Conservation (phyloP, 1,140 invertebrate species). For the Phortica variegata region DNA sequence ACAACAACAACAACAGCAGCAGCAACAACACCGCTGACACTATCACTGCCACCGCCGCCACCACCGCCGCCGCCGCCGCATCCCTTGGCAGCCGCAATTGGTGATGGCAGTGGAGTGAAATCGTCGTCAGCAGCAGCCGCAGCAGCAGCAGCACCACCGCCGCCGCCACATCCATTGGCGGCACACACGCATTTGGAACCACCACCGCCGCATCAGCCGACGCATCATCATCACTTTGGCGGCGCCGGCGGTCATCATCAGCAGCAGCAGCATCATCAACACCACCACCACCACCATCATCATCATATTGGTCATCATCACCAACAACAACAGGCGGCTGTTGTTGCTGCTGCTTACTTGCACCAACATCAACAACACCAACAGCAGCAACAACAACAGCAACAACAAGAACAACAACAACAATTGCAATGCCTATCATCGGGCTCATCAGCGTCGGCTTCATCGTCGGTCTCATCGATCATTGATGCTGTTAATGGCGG, state of each 20-base stretch:
- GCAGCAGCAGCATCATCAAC: conserved; percentile 8
- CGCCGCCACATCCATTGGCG: conserved; percentile 1
- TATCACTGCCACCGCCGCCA: conserved; percentile 24
- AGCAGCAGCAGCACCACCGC: conserved; percentile 13
- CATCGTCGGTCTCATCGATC: conserved; percentile 22
- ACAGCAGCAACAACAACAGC: conserved; percentile 7
- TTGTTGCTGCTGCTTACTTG: conserved; percentile 9
- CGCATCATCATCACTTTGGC: conserved; percentile 11
- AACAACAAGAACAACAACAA: neutral
- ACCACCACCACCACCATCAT: conserved; percentile 21
- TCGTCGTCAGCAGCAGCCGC: conserved; percentile 8
- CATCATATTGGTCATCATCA: conserved; percentile 14
- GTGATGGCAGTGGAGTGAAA: no score
- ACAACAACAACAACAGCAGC: neutral
- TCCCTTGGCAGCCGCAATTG: no score
- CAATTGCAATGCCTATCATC: conserved; percentile 8
- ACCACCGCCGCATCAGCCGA: conserved; percentile 8
- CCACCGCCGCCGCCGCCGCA: conserved; percentile 7
- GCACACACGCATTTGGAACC: conserved; percentile 1
- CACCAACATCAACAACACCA: neutral
- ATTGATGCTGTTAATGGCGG: conserved; percentile 32
- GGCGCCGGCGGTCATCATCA: no score
- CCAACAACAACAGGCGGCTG: conserved; percentile 14
- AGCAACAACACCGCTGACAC: conserved; percentile 18
- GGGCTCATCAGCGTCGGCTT: conserved; percentile 7